A percentile compares a stretch with the other conserved stretches of the same genome.
Conservation (phyloP, 2,113 vertebrate species). For the Centropristis striata region DNA sequence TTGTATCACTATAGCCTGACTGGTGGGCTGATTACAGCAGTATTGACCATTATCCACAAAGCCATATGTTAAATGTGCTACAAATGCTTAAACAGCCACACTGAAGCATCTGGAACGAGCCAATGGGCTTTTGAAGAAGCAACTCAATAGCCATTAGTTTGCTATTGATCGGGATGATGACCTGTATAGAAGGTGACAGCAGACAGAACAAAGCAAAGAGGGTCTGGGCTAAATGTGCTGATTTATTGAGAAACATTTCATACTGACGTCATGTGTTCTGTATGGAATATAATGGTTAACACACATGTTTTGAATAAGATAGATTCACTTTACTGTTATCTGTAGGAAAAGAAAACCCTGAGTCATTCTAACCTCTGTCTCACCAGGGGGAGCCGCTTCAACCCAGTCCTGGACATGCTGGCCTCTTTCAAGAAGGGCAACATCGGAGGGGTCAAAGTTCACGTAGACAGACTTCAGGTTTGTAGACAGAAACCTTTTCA, state of each 20-base stretch:
- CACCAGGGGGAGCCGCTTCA: constrained; percentile 96
- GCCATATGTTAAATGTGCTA: constrained; percentile 60
- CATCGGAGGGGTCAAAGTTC: constrained; percentile 97
- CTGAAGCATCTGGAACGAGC: constrained; percentile 42
- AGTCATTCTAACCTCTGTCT: neutral
- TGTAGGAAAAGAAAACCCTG: neutral
- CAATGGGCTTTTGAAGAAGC: constrained; percentile 35
- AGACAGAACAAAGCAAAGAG: constrained; percentile 5
- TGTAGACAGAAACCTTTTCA: neutral
- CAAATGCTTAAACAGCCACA: constrained; percentile 45
- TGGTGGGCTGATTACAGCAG: constrained; percentile 61
- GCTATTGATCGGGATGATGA: constrained; percentile 58
- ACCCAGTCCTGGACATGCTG: constrained; percentile 96
- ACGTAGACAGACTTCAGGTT: constrained; percentile 97
- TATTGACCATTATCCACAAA: constrained; percentile 63
- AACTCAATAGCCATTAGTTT: constrained; percentile 68
- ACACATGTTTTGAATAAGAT: neutral
- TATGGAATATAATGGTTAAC: neutral
- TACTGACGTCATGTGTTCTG: neutral
- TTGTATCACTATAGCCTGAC: constrained; percentile 70
- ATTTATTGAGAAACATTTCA: constrained; percentile 15
- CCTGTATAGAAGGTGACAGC: constrained; percentile 43
- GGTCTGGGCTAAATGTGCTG: neutral
- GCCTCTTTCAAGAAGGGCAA: constrained; percentile 94
- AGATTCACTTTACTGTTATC: neutral